Base-by-base conservation (phyloP, 2,797 vertebrate genomes). In the Dicrostonyx torquatus region DNA sequence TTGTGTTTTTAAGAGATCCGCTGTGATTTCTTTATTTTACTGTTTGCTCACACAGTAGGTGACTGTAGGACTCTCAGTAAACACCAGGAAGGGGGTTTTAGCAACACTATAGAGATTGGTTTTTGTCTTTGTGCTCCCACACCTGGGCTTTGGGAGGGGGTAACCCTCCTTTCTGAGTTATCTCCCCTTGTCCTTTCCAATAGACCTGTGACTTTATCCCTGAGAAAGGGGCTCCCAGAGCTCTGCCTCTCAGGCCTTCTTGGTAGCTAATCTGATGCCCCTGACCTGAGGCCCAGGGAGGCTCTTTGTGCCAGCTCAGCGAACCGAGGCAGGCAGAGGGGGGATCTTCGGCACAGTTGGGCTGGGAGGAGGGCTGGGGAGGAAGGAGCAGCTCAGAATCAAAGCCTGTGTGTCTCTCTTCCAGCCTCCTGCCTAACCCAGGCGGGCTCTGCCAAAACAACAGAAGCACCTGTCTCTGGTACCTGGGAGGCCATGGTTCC, bases 401-500 rank as follows among this genome's bases (percentile, higher is more conserved):
- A 73, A 34, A 34, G 87, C 18, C 15, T 0, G 10, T 0, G 89
- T 75, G 77, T 75, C 72, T 55, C 89, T 53, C 11, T 62, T 7
- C 22, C 6, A 0, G 70, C 70, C 31, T 58, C 45, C 58, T 12
- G 64, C 78, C 68, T 1, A 50, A 60, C 77, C 64, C 53, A 29
- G 79, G 70, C 50, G 40, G 15, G 62, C 5, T 58, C 79, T 20
- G 62, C 2, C 48, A 89, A 91, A 96, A 95, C 80, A 95, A 95
- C 62, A 17, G 83, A 45, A 45, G 68, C 66, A 40, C 53, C 73
- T 87, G 85, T 87, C n/a, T 87, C 50, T 43, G 0, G 78, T 50
- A 20, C 20, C 87, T 76, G 91, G 62, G 60, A 77, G 0, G 13
- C 89, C 2, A 2, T 62, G 70, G 90, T 94, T 91, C 94, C 90